Percentiles rank a stretch among this genome's conserved stretches.
phyloP scores from a whole-genome alignment of 2,888 invertebrate genomes.

The Chouioia cunea region DNA sequence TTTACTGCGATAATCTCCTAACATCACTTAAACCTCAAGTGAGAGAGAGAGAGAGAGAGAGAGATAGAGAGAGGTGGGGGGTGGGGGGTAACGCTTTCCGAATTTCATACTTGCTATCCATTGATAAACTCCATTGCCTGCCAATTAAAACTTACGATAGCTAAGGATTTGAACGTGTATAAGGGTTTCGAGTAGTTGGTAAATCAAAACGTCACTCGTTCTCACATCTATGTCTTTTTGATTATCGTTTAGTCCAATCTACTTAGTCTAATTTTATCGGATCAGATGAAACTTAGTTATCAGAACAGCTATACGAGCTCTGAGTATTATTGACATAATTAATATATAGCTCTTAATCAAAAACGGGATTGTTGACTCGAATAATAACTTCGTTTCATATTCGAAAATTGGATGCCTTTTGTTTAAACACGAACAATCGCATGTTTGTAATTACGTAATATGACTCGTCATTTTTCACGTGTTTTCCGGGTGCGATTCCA shows the following conservation, averaged over 20 bases:
- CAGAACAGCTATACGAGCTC: too few species aligned
- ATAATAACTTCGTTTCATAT: too few species aligned
- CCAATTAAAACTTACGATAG: slow-evolving; percentile 19
- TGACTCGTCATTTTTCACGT: slow-evolving; percentile 17
- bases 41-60: not conserved
- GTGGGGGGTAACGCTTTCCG: not conserved
- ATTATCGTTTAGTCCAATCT: too few species aligned
- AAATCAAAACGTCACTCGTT: not conserved
- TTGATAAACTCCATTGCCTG: slow-evolving; percentile 20
- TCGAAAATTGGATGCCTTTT: too few species aligned
- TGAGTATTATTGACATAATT: too few species aligned
- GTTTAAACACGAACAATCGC: slow-evolving; percentile 5
- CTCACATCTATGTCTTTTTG: too few species aligned
- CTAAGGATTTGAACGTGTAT: too few species aligned
- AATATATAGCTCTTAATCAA: too few species aligned
- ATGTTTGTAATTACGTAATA: not conserved
- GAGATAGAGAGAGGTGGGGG: slow-evolving; percentile 4
- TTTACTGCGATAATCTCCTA: slow-evolving; percentile 20
- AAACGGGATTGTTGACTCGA: too few species aligned
- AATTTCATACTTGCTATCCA: slow-evolving; percentile 10
- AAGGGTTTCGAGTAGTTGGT: not conserved
- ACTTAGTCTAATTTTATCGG: too few species aligned
- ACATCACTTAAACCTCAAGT: slow-evolving; percentile 16
- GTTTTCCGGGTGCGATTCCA: not conserved
- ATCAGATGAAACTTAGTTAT: too few species aligned